phyloP scores from a whole-genome alignment of 2,113 vertebrate species.

The Triplophysa tibetana region DNA sequence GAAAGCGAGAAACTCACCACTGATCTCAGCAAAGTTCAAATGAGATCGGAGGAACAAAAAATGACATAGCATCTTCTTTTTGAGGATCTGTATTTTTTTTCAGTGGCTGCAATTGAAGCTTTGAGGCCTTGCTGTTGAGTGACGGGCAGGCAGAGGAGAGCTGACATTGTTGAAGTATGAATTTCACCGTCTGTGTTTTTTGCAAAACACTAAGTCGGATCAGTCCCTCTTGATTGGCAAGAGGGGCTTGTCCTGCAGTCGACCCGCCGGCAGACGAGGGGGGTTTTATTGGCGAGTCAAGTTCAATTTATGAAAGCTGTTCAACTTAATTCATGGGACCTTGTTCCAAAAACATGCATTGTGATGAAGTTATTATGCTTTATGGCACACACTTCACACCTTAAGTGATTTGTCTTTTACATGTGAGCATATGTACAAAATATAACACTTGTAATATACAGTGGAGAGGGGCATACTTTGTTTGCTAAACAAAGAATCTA shows the following conservation, averaged over 20 bases:
- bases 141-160: slow-evolving; percentile 66
- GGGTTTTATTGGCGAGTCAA: slow-evolving; percentile 66
- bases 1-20: slow-evolving; percentile 61
- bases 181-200: slow-evolving; percentile 71
- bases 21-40: slow-evolving; percentile 72
- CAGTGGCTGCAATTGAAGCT: slow-evolving; percentile 45
- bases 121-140: slow-evolving; percentile 57
- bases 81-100: slow-evolving; percentile 27
- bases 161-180: slow-evolving; percentile 72
- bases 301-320: slow-evolving; percentile 63
- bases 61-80: slow-evolving; percentile 69
- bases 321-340: slow-evolving; percentile 56
- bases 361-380: neutral
- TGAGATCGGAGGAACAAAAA: slow-evolving; percentile 71
- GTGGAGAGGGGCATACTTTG: too few relatives aligned
- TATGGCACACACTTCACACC: neutral
- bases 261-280: slow-evolving; percentile 54
- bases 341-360: slow-evolving; percentile 19
- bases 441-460: too few relatives aligned
- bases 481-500: too few relatives aligned
- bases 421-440: too few relatives aligned
- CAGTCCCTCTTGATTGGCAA: slow-evolving; percentile 64
- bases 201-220: slow-evolving; percentile 65
- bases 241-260: slow-evolving; percentile 60
- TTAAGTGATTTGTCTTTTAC: neutral